These are phyloP conservation scores for Saccopteryx bilineata DNA, from an alignment of 2,113 vertebrate species.

Conservation along the genomic window DNA sequence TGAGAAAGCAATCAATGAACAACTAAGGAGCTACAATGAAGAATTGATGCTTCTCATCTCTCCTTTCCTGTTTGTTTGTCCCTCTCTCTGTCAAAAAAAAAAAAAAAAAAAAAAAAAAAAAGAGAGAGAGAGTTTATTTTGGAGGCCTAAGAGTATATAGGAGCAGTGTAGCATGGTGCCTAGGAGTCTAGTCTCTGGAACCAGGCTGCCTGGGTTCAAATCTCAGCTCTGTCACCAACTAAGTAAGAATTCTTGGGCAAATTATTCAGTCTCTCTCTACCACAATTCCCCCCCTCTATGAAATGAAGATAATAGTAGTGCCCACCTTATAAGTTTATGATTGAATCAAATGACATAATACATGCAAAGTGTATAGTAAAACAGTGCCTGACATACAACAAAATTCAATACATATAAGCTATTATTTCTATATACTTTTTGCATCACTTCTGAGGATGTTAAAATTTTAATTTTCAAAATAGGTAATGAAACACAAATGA, in stretches of 20 bases:
- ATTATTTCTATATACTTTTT: background rate
- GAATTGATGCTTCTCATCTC: too few relatives aligned
- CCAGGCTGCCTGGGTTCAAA: constrained; percentile 6
- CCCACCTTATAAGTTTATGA: background rate
- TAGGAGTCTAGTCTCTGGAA: background rate
- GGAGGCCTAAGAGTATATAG: background rate
- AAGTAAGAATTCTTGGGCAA: background rate
- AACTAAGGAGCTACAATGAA: too few relatives aligned
- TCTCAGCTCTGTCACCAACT: background rate
- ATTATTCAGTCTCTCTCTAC: background rate
- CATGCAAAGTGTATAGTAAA: background rate
- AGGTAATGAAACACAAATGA: background rate
- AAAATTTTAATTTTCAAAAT: constrained; percentile 43
- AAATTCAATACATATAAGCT: background rate
- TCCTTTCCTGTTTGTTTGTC: too few relatives aligned
- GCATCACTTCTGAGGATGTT: background rate
- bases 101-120: too few relatives aligned
- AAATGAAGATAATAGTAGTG: background rate
- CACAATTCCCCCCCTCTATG: background rate
- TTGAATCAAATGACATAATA: background rate
- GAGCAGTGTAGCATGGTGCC: background rate
- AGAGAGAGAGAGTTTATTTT: background rate
- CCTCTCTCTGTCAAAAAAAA: too few relatives aligned
- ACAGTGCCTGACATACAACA: background rate
- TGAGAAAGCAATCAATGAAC: too few relatives aligned